These are phyloP conservation scores for Grantiella picta DNA, from an alignment of 2,113 vertebrate species.

Conservation along the genomic window DNA sequence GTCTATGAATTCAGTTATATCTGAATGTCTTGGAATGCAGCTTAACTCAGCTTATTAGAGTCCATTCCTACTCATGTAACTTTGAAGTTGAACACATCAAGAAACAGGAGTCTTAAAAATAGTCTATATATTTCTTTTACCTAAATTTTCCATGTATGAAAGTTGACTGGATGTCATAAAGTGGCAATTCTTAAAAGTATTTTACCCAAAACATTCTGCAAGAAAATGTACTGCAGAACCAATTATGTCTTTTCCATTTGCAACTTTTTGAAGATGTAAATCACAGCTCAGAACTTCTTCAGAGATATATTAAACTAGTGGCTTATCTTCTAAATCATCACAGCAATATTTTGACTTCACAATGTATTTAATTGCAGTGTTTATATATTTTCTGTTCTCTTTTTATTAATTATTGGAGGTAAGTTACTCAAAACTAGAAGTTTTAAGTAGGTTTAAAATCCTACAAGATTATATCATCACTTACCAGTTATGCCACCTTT, in stretches of 20 bases:
- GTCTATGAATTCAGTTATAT: background rate
- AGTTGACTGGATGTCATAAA: background rate
- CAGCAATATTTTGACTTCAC: background rate
- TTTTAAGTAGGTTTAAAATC: background rate
- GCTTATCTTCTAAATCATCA: background rate
- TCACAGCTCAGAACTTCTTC: background rate
- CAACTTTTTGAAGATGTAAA: background rate
- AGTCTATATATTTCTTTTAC: background rate
- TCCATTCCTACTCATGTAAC: background rate
- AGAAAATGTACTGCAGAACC: background rate
- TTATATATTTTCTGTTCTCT: background rate
- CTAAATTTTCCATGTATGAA: background rate
- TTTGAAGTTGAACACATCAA: background rate
- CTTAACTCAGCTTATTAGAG: background rate
- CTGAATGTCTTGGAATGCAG: background rate
- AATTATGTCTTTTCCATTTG: background rate
- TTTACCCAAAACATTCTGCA: background rate
- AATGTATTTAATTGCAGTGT: background rate
- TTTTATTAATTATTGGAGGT: background rate
- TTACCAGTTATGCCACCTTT: slow-evolving; percentile 49
- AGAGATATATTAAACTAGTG: background rate
- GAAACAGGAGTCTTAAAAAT: background rate
- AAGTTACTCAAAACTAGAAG: background rate
- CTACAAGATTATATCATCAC: background rate
- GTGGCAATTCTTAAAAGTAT: background rate